Conservation (phyloP, 2,888 invertebrate species). For the Tiliacea citrago region DNA sequence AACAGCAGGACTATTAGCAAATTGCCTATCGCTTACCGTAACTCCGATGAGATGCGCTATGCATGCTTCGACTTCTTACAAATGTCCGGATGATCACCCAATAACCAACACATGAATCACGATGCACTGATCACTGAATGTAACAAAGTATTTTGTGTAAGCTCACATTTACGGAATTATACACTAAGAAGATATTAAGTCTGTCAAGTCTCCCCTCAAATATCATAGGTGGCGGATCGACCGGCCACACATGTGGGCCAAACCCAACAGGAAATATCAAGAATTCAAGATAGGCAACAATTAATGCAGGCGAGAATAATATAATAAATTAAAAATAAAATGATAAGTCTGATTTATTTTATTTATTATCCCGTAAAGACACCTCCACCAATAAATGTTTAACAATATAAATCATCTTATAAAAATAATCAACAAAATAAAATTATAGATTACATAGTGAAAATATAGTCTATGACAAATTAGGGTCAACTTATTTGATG, state of each 20-base stretch:
- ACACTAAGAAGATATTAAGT: no score
- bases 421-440: constrained; percentile 68
- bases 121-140: no score
- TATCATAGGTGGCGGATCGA: background rate
- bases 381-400: constrained; percentile 72
- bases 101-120: no score
- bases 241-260: no score
- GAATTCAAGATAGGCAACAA: background rate
- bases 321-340: constrained; percentile 5
- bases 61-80: no score
- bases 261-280: background rate
- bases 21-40: no score
- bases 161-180: no score
- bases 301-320: background rate
- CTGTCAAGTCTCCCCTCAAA: no score
- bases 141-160: no score
- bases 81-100: no score
- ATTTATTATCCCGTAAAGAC: constrained; percentile 75
- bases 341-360: constrained; percentile 59
- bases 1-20: no score
- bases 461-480: constrained; percentile 39
- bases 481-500: constrained; percentile 40
- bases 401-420: constrained; percentile 66
- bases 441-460: constrained; percentile 59
- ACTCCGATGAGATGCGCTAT: no score